Evolutionary conservation across 1,140 invertebrate genomes (phyloP), one percentile per base, ranked within the genome.

Genomic region (Pteromalus puparum): DNA sequence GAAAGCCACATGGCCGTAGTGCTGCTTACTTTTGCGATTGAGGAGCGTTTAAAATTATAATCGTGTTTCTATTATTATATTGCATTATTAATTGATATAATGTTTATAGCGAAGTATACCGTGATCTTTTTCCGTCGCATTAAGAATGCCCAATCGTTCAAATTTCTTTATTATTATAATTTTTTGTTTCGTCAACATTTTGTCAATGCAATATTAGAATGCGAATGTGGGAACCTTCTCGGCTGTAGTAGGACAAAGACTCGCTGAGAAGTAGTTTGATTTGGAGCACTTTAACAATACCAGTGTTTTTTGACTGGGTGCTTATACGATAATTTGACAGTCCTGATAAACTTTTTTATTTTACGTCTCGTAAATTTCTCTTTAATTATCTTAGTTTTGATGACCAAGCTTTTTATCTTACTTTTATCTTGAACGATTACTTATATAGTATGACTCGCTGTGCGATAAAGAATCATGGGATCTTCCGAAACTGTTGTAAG

Each of bases 11-110:
- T 77, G 61, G 73, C n/a, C 73, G 4, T 61, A 75, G 24, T 12
- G 61, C 34, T 48, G 13, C 34, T 75, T 70, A 53, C 21, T 77
- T 70, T 83, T 78, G 46, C 42, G 65, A 78, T 78, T 72, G 82
- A 83, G 65, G 65, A 78, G 67, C 82, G 65, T 83, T 78, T 72
- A 30, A 78, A 83, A 89, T 79, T 88, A 82, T 91, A 90, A 90
- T 89, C 88, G 88, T 88, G 89, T 90, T 89, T 90, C 86, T 67
- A 87, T 86, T 87, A 87, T 90, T 85, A 86, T 89, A 89, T 89
- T 87, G 81, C 82, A 83, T 83, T 83, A 82, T 74, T 68, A 77
- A 65, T 28, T 65, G 74, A 83, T 77, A 68, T 77, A 82, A 82
- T 82, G 72, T 61, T 82, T 75, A 67, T 82, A 61, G 65, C n/a